These are phyloP conservation scores for Monopterus albus DNA, from an alignment of 2,113 vertebrate genomes.

Conservation along the genomic window DNA sequence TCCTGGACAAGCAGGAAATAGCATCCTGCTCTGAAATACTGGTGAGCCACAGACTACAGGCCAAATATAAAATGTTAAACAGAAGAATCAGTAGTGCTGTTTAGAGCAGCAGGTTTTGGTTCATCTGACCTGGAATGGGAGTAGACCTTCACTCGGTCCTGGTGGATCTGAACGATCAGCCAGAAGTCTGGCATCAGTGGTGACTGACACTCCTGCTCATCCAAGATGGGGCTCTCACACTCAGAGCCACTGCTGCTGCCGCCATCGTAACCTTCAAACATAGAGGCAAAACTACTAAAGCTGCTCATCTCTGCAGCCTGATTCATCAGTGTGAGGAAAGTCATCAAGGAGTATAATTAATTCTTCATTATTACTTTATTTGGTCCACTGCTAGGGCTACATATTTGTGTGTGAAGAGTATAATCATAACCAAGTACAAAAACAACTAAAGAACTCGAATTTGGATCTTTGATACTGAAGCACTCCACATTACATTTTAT, in stretches of 20 bases:
- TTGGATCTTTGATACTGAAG: too few relatives aligned
- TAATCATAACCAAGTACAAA: too few relatives aligned
- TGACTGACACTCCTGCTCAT: constrained; percentile 83
- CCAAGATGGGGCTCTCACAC: constrained; percentile 88
- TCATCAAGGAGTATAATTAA: too few relatives aligned
- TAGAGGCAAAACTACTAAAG: too few relatives aligned
- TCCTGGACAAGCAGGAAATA: too few relatives aligned
- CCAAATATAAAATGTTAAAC: background rate
- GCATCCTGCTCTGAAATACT: background rate
- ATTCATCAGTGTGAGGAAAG: background rate
- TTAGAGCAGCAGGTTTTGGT: background rate
- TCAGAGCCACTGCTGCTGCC: constrained; percentile 97
- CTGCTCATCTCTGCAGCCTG: background rate
- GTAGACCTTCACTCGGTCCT: constrained; percentile 94
- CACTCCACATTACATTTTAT: too few relatives aligned
- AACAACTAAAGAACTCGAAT: too few relatives aligned
- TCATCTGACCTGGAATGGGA: constrained; percentile 91
- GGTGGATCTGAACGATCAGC: constrained; percentile 92
- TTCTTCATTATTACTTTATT: too few relatives aligned
- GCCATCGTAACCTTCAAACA: constrained; percentile 90
- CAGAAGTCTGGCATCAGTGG: constrained; percentile 94
- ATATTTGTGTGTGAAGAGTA: too few relatives aligned
- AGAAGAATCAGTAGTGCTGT: background rate
- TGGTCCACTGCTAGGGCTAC: too few relatives aligned
- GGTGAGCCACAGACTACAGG: too few relatives aligned